phyloP scores from a whole-genome alignment of 1,140 invertebrate species.

The Copidosoma floridanum region DNA sequence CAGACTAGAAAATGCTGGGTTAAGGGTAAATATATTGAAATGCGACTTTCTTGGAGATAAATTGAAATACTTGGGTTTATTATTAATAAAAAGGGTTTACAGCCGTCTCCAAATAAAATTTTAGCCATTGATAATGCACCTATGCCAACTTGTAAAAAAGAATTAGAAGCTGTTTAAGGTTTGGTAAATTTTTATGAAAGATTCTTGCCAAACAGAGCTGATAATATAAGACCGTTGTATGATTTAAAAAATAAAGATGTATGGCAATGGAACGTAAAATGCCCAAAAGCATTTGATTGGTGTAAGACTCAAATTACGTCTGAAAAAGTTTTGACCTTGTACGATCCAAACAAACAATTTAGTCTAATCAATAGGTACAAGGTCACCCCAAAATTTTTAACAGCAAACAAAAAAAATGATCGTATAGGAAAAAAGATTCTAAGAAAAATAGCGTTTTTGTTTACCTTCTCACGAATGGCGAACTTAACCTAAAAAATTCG shows the following conservation, averaged over 20 bases:
- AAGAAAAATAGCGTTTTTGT: no score
- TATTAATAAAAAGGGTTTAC: background rate
- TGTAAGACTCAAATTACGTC: slow-evolving; percentile 39
- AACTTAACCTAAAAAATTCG: no score
- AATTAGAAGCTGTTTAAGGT: slow-evolving; percentile 40
- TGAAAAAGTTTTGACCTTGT: no score
- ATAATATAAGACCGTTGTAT: slow-evolving; percentile 26
- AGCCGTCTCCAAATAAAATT: slow-evolving; percentile 20
- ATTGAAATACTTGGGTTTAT: slow-evolving; percentile 24
- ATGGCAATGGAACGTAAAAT: slow-evolving; percentile 23
- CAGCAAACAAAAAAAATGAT: no score
- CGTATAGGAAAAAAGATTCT: no score
- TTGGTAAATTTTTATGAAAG: slow-evolving; percentile 35
- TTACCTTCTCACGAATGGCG: no score
- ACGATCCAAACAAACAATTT: no score
- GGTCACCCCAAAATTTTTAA: no score
- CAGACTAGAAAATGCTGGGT: slow-evolving; percentile 22
- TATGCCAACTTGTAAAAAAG: slow-evolving; percentile 30
- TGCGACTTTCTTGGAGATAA: slow-evolving; percentile 35
- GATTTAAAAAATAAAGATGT: slow-evolving; percentile 18
- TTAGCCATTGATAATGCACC: slow-evolving; percentile 30
- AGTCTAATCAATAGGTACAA: no score
- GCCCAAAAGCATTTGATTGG: slow-evolving; percentile 52
- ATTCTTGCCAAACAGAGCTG: slow-evolving; percentile 26
- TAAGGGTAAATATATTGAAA: slow-evolving; percentile 38